These are phyloP conservation scores for Ailuropoda melanoleuca DNA, from an alignment of 2,113 vertebrate species.

Conservation along the genomic window DNA sequence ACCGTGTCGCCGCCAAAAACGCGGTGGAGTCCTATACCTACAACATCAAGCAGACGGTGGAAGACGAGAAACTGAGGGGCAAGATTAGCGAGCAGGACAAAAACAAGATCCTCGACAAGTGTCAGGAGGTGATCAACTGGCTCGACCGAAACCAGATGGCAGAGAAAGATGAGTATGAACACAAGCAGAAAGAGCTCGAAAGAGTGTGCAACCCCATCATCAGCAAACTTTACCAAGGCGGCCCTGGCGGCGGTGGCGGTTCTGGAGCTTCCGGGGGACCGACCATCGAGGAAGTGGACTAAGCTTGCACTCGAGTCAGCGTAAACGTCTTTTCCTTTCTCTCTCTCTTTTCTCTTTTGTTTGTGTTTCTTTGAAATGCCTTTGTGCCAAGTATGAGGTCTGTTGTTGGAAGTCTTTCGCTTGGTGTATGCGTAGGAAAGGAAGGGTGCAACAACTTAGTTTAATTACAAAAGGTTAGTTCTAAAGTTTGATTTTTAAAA, in stretches of 20 bases:
- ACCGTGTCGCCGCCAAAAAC: conserved; percentile 87
- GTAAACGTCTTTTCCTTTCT: conserved; percentile 81
- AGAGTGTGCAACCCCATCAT: conserved; percentile 90
- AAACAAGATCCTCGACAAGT: conserved; percentile 87
- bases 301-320: conserved; percentile 75
- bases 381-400: conserved; percentile 80
- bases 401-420: conserved; percentile 80
- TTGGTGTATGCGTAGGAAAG: conserved; percentile 79
- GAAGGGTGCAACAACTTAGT: conserved; percentile 80
- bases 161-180: conserved; percentile 89
- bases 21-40: conserved; percentile 88
- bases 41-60: conserved; percentile 88
- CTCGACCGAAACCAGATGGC: conserved; percentile 90
- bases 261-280: conserved; percentile 83
- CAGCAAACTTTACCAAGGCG: conserved; percentile 89
- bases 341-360: not conserved
- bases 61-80: conserved; percentile 89
- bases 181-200: conserved; percentile 91
- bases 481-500: conserved; percentile 79
- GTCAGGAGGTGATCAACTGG: conserved; percentile 87
- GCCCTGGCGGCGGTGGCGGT: conserved; percentile 74
- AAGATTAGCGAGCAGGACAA: conserved; percentile 90
- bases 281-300: conserved; percentile 90
- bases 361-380: conserved; percentile 80
- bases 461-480: conserved; percentile 83